Evolutionary conservation across 2,888 invertebrate genomes (phyloP), one percentile per base, ranked within the genome.

Genomic region (Epinotia brunnichana): DNA sequence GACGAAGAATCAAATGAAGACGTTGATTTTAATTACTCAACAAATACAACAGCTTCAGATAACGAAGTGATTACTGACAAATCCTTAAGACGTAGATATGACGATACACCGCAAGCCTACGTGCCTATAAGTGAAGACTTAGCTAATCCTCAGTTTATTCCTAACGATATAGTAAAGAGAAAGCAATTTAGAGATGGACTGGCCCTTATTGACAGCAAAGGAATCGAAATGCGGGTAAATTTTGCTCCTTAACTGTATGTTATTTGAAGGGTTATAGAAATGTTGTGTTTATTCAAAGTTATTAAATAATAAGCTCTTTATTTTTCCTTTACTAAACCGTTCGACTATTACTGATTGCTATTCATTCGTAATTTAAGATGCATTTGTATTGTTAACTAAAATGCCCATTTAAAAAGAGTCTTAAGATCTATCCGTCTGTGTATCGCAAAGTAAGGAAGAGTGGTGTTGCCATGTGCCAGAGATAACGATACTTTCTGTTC

Each of bases 51-150:
- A 48, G 24, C 10, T 39, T 39, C 29, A 67, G 35, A 44, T 29
- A n/a, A 59, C 29, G 2, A 39, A 35, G n/a, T 2, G 41, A 13
- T 19, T 35, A 17, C 11, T 62, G 39, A 51, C 10, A 21, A 11
- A 59, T 3, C 2, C 24, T 7, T 35, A 41, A 39, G 67, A 41
- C 41, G 39, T 5, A 15, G 15, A 10, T 29, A 24, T n/a, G 48
- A 41, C 24, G n/a, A 56, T 9, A 2, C 1, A 44, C 53, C 54
- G 5, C 53, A 19, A 9, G 2, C 62, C 2, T 74, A 74, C 44
- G 70, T 74, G 4, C 74, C 74, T 17, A 63, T 74, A 1, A 74
- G 74, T 59, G 70, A 70, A 53, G 74, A 74, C 24, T 63, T 70
- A 1, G 35, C 70, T 0, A 62, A 68, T 54, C 24, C 62, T n/a